These are phyloP conservation scores for Lordiphosa fenestrarum DNA, from an alignment of 2,888 invertebrate genomes.

Conservation along the genomic window DNA sequence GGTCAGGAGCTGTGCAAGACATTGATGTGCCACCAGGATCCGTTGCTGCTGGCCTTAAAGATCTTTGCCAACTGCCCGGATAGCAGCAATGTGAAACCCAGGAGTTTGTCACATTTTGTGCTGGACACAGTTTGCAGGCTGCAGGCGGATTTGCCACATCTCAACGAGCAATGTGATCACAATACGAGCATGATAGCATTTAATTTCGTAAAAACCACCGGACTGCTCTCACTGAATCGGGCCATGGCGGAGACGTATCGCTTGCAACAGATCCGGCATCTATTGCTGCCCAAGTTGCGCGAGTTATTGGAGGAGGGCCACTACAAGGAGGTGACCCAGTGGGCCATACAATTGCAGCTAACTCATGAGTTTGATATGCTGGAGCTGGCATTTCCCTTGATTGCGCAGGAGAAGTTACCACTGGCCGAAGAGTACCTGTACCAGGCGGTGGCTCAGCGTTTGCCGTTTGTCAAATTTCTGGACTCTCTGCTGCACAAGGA, in stretches of 20 bases:
- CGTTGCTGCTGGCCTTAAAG: slow-evolving; percentile 77
- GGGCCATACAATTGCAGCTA: slow-evolving; percentile 85
- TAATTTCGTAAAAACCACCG: slow-evolving; percentile 86
- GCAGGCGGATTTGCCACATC: slow-evolving; percentile 79
- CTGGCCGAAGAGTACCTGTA: slow-evolving; percentile 88
- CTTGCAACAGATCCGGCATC: slow-evolving; percentile 83
- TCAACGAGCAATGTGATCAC: slow-evolving; percentile 80
- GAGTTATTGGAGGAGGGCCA: slow-evolving; percentile 82
- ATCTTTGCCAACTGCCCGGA: slow-evolving; percentile 79
- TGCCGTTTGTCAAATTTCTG: slow-evolving; percentile 85
- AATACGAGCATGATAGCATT: slow-evolving; percentile 87
- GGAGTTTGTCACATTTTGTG: slow-evolving; percentile 79
- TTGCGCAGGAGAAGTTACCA: slow-evolving; percentile 90
- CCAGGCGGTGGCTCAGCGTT: slow-evolving; percentile 85
- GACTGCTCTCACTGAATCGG: slow-evolving; percentile 84
- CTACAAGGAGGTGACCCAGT: slow-evolving; percentile 89
- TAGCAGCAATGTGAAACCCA: slow-evolving; percentile 78
- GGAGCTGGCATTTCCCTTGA: slow-evolving; percentile 87
- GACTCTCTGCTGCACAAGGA: slow-evolving; percentile 86
- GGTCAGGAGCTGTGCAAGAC: slow-evolving; percentile 46
- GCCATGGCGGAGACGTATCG: slow-evolving; percentile 85
- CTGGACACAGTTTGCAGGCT: slow-evolving; percentile 84
- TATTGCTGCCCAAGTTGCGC: slow-evolving; percentile 84
- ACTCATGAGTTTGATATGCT: slow-evolving; percentile 86
- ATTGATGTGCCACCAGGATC: slow-evolving; percentile 55